Percentiles rank a stretch among this genome's conserved stretches.
Evolutionary conservation across 2,888 invertebrate genomes (phyloP).

Genomic region (Drosophila kambysellisi): DNA sequence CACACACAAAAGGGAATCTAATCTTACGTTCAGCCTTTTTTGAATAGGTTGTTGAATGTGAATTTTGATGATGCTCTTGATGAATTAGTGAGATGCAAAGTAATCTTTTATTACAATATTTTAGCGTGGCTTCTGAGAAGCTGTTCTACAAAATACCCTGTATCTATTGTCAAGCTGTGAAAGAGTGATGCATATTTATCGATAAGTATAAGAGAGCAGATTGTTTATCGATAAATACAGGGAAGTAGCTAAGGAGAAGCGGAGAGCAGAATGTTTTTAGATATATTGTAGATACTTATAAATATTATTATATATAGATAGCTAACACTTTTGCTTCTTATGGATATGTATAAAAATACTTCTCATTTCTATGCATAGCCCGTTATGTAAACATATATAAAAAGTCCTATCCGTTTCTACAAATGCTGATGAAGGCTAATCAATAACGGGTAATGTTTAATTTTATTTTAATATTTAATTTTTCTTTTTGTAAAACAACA

Average conservation of each 20-base stretch:
- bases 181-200: background rate
- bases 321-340: rapidly evolving
- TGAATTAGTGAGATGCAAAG: conserved; percentile 20
- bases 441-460: too few relatives aligned
- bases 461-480: too few relatives aligned
- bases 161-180: background rate
- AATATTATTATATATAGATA: background rate
- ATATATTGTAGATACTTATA: background rate
- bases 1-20: conserved; percentile 33
- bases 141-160: background rate
- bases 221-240: background rate
- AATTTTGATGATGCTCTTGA: conserved; percentile 12
- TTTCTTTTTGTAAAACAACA: too few relatives aligned
- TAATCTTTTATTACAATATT: conserved; percentile 53
- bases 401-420: background rate
- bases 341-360: background rate
- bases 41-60: background rate
- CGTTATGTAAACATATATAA: background rate
- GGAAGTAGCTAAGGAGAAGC: background rate
- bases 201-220: background rate
- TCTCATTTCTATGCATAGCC: background rate
- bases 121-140: conserved; percentile 16
- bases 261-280: background rate
- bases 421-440: background rate
- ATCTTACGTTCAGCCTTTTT: conserved; percentile 30